Evolutionary conservation across 2,113 vertebrate genomes (phyloP).

Genomic region (Carollia perspicillata): DNA sequence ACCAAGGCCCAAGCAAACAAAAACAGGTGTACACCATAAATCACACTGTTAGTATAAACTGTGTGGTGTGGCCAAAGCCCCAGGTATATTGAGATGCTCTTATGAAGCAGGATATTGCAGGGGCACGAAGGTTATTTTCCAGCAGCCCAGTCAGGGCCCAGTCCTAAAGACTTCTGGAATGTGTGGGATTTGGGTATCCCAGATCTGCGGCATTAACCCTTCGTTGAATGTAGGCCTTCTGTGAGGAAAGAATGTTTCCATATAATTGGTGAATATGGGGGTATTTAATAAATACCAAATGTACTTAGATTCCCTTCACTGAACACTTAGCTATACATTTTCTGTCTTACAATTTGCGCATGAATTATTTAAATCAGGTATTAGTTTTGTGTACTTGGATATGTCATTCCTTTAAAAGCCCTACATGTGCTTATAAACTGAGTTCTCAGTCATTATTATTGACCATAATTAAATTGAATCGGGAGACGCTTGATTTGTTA

Average conservation of each 20-base stretch:
- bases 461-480: neutral
- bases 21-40: conserved; percentile 1
- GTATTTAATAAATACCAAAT: conserved; percentile 27
- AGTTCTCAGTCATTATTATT: neutral
- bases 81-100: neutral
- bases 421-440: neutral
- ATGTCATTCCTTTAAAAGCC: conserved; percentile 41
- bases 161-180: neutral
- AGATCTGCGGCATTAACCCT: neutral
- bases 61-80: neutral
- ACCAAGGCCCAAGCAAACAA: neutral
- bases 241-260: conserved; percentile 8
- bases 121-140: conserved; percentile 24
- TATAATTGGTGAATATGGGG: neutral
- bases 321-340: neutral
- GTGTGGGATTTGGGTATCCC: neutral
- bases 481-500: neutral
- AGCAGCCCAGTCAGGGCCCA: neutral
- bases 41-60: neutral
- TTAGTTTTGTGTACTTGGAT: conserved; percentile 34
- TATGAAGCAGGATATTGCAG: neutral
- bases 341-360: neutral
- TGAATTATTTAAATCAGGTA: neutral
- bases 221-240: neutral
- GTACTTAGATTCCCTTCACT: neutral